Evolutionary conservation across 2,113 vertebrate genomes (phyloP).

Genomic region (Motacilla tschutschensis): DNA sequence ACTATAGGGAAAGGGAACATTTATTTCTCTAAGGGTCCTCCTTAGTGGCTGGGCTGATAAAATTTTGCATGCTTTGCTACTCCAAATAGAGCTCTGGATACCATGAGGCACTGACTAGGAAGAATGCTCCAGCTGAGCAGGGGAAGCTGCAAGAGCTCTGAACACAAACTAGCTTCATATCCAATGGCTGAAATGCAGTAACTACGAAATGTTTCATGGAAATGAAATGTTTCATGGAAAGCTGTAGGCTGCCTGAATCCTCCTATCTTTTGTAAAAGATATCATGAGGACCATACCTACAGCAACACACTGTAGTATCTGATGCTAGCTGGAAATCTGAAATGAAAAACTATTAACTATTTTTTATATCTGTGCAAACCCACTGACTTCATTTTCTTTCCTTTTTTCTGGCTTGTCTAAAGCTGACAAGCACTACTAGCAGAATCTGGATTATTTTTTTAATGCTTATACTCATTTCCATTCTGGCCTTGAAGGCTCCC

Average conservation of each 20-base stretch:
- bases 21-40: background rate
- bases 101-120: background rate
- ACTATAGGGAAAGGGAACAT: background rate
- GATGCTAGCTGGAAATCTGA: background rate
- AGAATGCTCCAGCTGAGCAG: background rate
- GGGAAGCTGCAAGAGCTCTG: background rate
- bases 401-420: background rate
- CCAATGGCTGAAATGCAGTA: background rate
- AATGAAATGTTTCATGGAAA: background rate
- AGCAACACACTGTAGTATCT: background rate
- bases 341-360: background rate
- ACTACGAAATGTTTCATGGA: background rate
- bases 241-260: background rate
- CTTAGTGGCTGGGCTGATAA: background rate
- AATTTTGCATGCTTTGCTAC: background rate
- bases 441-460: slow-evolving; percentile 5
- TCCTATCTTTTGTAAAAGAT: background rate
- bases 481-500: slow-evolving; percentile 33
- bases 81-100: background rate
- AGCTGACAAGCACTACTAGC: background rate
- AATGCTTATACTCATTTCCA: slow-evolving; percentile 20
- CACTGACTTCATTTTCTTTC: background rate
- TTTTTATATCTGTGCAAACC: background rate
- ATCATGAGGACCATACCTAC: background rate
- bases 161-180: background rate